Base-by-base conservation (phyloP, 2,888 invertebrate genomes). In the Gonocerus acuteangulatus region DNA sequence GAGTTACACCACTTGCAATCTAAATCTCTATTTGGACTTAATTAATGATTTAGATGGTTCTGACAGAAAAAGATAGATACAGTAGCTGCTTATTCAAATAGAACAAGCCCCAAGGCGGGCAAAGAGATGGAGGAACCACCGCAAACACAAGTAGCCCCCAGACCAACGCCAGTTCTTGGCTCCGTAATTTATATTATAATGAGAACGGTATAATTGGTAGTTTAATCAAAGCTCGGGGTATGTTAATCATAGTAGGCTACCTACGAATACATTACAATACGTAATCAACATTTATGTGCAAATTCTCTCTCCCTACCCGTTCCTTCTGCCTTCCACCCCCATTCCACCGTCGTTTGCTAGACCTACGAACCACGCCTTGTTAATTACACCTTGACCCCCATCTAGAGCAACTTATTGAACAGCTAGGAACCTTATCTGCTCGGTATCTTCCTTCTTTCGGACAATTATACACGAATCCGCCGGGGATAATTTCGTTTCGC, bases 231-330 rank as follows among this genome's bases (percentile, higher is more conserved):
- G 64, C 61, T 58, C 58, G 64, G 61, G 57, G 61, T 61, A 61
- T 62, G 64, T 61, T 64, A 64, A 64, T 64, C 64, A 61, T 61
- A 54, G 45, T 34, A 47, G 36, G 48, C 52, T 62, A 48, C 56
- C 54, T 51, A 62, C 60, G 64, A 64, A 64, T 64, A 64, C 59
- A 64, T 64, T 64, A 64, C 64, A 64, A 64, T 64, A 58, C 64
- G 61, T 64, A 64, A 64, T 64, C 61, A 64, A 62, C 64, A 64
- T 64, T 64, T 61, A 64, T 62, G 64, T 64, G 64, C 64, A 61
- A 64, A 64, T 64, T 64, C 59, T 32, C 23, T 27, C 54, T 47
- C 44, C 34, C 44, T 49, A 19, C 52, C 51, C 56, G 45, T 13
- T 32, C 54, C 18, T 18, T 21, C 15, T 18, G 23, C 48, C 32